These are phyloP conservation scores for Brachionichthys hirsutus DNA, from an alignment of 2,113 vertebrate species.

Conservation along the genomic window DNA sequence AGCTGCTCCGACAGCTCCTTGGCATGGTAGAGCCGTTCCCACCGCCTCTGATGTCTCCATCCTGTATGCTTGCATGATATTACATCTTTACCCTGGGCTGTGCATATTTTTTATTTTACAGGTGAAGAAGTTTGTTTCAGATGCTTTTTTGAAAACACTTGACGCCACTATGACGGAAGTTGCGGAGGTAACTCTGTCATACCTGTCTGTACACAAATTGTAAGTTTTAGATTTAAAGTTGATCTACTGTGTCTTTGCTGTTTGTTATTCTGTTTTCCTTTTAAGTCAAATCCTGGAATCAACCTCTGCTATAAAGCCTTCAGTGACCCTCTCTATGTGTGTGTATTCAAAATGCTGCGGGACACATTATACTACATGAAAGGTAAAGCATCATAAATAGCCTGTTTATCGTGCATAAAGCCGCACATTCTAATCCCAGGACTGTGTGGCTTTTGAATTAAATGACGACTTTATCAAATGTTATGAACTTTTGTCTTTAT, in stretches of 20 bases:
- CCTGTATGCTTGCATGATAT: neutral
- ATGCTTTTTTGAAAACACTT: slow-evolving; percentile 85
- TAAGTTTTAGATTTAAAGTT: slow-evolving; percentile 6
- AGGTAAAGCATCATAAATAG: slow-evolving; percentile 75
- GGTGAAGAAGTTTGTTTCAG: slow-evolving; percentile 80
- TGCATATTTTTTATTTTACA: slow-evolving; percentile 43
- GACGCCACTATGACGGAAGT: slow-evolving; percentile 81
- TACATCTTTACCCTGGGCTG: neutral
- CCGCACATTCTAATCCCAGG: no score
- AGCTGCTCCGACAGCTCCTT: slow-evolving; percentile 86
- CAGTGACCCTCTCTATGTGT: slow-evolving; percentile 92
- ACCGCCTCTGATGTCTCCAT: neutral
- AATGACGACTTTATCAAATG: no score
- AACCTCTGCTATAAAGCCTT: slow-evolving; percentile 88
- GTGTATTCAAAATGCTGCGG: slow-evolving; percentile 96
- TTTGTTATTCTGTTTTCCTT: slow-evolving; percentile 29
- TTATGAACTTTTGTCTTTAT: neutral
- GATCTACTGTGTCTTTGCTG: slow-evolving; percentile 29
- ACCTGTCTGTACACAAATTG: neutral
- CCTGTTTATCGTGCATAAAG: no score
- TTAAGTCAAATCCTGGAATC: slow-evolving; percentile 79
- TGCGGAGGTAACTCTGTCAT: slow-evolving; percentile 77
- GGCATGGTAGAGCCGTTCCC: slow-evolving; percentile 78
- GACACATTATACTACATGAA: slow-evolving; percentile 93
- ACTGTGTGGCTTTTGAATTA: no score